Conservation (phyloP, 2,113 vertebrate genomes). For the Herpetotheres cachinnans region DNA sequence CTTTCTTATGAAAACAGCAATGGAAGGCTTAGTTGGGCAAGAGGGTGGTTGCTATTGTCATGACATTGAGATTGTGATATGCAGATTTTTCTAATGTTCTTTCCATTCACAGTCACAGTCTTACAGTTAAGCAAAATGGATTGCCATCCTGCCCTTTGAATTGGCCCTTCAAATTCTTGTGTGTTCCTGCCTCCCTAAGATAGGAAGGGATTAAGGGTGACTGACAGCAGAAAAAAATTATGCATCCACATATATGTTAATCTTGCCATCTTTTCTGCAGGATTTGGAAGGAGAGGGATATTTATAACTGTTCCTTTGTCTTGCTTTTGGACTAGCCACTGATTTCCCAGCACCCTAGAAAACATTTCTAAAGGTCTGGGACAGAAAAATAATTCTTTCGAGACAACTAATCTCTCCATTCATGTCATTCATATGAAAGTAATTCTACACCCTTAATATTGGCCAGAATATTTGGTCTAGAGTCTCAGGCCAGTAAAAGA, state of each 20-base stretch:
- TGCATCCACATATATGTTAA: constrained; percentile 40
- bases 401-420: constrained; percentile 51
- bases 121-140: constrained; percentile 29
- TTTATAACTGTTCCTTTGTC: constrained; percentile 45
- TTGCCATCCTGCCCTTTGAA: constrained; percentile 4
- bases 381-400: constrained; percentile 17
- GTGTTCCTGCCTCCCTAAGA: constrained; percentile 34
- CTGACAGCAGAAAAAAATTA: constrained; percentile 38
- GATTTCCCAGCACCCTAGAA: constrained; percentile 25
- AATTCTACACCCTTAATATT: constrained; percentile 8
- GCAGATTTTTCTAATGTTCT: background rate
- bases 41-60: background rate
- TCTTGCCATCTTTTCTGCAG: constrained; percentile 40
- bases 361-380: constrained; percentile 26
- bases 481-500: background rate
- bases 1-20: background rate
- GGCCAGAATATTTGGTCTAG: constrained; percentile 6
- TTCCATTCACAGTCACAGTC: background rate
- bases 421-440: constrained; percentile 13
- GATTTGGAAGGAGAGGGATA: constrained; percentile 40
- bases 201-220: constrained; percentile 52
- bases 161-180: constrained; percentile 28
- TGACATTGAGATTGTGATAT: background rate
- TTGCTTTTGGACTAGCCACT: constrained; percentile 17
- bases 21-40: background rate